phyloP scores from a whole-genome alignment of 2,113 vertebrate species.

The Cavia aperea region DNA sequence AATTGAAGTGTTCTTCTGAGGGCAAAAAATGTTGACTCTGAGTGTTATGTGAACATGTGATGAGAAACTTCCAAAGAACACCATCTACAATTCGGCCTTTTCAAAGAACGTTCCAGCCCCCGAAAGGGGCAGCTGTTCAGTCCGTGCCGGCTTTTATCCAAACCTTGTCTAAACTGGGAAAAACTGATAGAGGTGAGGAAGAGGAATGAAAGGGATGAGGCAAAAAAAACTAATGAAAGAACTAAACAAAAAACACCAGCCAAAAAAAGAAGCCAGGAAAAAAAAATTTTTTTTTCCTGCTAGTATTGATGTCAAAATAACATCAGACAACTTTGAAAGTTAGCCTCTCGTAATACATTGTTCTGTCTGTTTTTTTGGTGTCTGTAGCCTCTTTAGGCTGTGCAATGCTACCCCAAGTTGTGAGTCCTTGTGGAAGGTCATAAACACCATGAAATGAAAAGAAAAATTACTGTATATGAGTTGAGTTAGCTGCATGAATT shows the following conservation, averaged over 20 bases:
- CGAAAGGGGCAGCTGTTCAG: conserved; percentile 48
- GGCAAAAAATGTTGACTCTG: conserved; percentile 38
- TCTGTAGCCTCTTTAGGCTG: conserved; percentile 70
- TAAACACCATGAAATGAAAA: conserved; percentile 57
- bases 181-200: conserved; percentile 56
- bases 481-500: conserved; percentile 67
- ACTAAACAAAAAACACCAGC: conserved; percentile 71
- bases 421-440: conserved; percentile 39
- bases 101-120: conserved; percentile 55
- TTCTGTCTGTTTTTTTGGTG: conserved; percentile 70
- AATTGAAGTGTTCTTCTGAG: conserved; percentile 52
- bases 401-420: conserved; percentile 61
- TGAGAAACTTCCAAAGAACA: conserved; percentile 69
- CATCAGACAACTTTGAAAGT: conserved; percentile 73
- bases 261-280: conserved; percentile 78
- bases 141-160: conserved; percentile 56
- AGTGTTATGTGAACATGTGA: conserved; percentile 63
- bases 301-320: conserved; percentile 70
- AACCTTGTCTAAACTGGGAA: conserved; percentile 67
- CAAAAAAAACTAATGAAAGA: conserved; percentile 73
- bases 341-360: conserved; percentile 70
- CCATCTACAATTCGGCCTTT: conserved; percentile 62
- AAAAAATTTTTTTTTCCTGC: conserved; percentile 73
- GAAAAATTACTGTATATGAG: conserved; percentile 1
- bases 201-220: conserved; percentile 37